Conservation (phyloP, 2,797 vertebrate genomes). For the Naso thynnoides region DNA sequence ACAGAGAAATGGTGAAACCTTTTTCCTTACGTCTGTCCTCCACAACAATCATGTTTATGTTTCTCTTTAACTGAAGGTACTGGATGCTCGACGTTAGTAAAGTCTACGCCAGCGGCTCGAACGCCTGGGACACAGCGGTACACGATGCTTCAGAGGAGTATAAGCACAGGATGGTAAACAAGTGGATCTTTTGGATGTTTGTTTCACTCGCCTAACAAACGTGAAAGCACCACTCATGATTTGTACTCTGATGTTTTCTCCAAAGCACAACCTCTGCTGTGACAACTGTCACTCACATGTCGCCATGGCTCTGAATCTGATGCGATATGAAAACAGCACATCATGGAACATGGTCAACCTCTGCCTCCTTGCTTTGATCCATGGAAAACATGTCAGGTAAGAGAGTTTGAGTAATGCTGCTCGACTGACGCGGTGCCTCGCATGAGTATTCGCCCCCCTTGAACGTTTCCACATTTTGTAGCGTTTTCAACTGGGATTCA, state of each 20-base stretch:
- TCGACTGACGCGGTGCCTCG: too few relatives aligned
- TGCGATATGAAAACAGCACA: conserved; percentile 94
- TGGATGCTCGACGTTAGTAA: conserved; percentile 93
- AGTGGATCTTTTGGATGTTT: not conserved
- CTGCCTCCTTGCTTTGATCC: conserved; percentile 90
- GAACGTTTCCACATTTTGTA: too few relatives aligned
- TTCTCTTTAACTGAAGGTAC: conserved; percentile 81
- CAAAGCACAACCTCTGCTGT: conserved; percentile 96
- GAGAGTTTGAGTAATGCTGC: not conserved
- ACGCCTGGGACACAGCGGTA: conserved; percentile 92
- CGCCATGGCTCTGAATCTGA: conserved; percentile 96
- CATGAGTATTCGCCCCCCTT: too few relatives aligned
- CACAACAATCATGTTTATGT: not conserved
- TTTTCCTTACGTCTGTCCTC: not conserved
- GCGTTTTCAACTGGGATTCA: too few relatives aligned
- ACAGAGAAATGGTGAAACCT: not conserved
- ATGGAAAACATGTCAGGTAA: conserved; percentile 94
- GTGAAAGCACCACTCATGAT: not conserved
- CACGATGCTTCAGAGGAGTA: conserved; percentile 95
- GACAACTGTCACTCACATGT: conserved; percentile 99
- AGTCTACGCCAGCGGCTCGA: conserved; percentile 85
- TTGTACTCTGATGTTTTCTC: conserved; percentile 2
- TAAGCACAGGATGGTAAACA: conserved; percentile 92
- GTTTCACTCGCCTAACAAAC: not conserved
- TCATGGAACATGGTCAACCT: conserved; percentile 99